Conservation (phyloP, 1,140 invertebrate species). For the Onthophagus taurus region DNA sequence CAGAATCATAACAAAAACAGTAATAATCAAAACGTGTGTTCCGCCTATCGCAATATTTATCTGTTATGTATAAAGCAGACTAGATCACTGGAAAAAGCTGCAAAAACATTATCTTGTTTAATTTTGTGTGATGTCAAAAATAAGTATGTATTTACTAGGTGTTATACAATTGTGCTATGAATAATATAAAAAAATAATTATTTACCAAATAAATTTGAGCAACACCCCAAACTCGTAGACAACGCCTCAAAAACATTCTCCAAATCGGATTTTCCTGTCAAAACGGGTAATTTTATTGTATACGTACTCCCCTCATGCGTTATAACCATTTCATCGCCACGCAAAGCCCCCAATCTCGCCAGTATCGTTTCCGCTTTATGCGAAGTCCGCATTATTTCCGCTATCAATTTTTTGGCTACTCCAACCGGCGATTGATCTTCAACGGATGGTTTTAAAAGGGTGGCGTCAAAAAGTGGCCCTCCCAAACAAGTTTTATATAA, state of each 20-base stretch:
- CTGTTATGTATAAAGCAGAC: too few relatives aligned
- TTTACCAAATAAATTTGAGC: slow-evolving; percentile 33
- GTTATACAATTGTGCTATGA: too few relatives aligned
- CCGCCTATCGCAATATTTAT: too few relatives aligned
- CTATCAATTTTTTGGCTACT: slow-evolving; percentile 35
- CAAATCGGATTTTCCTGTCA: slow-evolving; percentile 25
- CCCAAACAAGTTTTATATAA: slow-evolving; percentile 41
- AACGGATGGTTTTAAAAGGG: slow-evolving; percentile 37
- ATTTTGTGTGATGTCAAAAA: too few relatives aligned
- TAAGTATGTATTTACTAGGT: too few relatives aligned
- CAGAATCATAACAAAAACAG: too few relatives aligned
- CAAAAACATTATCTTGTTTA: too few relatives aligned
- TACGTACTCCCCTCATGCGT: slow-evolving; percentile 28
- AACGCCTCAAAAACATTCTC: slow-evolving; percentile 27
- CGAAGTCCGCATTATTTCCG: slow-evolving; percentile 25
- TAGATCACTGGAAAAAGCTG: too few relatives aligned
- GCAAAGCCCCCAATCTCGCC: slow-evolving; percentile 26
- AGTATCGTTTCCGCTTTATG: slow-evolving; percentile 32
- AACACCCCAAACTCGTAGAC: slow-evolving; percentile 28
- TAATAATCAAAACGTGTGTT: too few relatives aligned
- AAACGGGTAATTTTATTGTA: slow-evolving; percentile 32
- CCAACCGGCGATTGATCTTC: slow-evolving; percentile 35
- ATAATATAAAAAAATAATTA: too few relatives aligned
- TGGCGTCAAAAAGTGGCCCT: slow-evolving; percentile 40
- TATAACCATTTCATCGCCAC: slow-evolving; percentile 34